A percentile compares a stretch with the other conserved stretches of the same genome.
These are phyloP conservation scores for Neogobius melanostomus DNA, from an alignment of 2,113 vertebrate genomes.

Conservation along the genomic window DNA sequence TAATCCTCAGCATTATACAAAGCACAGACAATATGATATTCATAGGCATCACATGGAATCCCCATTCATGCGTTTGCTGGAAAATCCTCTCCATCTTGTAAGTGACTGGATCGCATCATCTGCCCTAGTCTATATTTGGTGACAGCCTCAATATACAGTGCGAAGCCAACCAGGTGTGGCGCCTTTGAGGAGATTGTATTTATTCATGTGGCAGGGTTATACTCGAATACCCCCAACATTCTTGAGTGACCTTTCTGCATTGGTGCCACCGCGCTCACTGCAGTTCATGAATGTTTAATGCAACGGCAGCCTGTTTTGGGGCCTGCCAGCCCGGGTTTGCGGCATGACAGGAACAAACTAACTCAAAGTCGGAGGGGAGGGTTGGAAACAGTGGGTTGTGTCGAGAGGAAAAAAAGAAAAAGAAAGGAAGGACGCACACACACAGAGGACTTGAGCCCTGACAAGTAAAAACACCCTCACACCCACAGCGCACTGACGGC, in stretches of 20 bases:
- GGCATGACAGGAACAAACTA: slow-evolving; percentile 54
- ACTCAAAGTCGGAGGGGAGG: slow-evolving; percentile 53
- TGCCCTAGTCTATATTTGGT: slow-evolving; percentile 20
- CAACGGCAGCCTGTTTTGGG: slow-evolving; percentile 53
- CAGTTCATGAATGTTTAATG: slow-evolving; percentile 76
- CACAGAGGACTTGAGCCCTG: slow-evolving; percentile 15
- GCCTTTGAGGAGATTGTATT: slow-evolving; percentile 38
- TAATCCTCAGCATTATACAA: background rate
- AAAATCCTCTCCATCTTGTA: background rate
- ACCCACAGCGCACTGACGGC: slow-evolving; percentile 19
- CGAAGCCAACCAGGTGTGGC: slow-evolving; percentile 27
- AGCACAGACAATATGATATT: background rate
- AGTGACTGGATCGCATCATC: slow-evolving; percentile 17
- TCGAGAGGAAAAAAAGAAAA: background rate
- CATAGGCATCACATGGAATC: background rate
- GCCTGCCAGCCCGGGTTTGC: slow-evolving; percentile 54
- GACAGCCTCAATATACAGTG: slow-evolving; percentile 20
- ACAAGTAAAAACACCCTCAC: slow-evolving; percentile 46
- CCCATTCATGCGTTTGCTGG: background rate
- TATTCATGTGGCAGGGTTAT: slow-evolving; percentile 47
- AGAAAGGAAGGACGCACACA: slow-evolving; percentile 29
- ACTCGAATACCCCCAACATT: slow-evolving; percentile 53
- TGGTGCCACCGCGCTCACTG: slow-evolving; percentile 55
- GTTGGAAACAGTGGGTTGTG: slow-evolving; percentile 42
- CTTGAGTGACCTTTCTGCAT: slow-evolving; percentile 71